Percentiles rank a stretch among this genome's conserved stretches.
Evolutionary conservation across 2,797 vertebrate species (phyloP).

Genomic region (Rhadinocentrus ornatus): DNA sequence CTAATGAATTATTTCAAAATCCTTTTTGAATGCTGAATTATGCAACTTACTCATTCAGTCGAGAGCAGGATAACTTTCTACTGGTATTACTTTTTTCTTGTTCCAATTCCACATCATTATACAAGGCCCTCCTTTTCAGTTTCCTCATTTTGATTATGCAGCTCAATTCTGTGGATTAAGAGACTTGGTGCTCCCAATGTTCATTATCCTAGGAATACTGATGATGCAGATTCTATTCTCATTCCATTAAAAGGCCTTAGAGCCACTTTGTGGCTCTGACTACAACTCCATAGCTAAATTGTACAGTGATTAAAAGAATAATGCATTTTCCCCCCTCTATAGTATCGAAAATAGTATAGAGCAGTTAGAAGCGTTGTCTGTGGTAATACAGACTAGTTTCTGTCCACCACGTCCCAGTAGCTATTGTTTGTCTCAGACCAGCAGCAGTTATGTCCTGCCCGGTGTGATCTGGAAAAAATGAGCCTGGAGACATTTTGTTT

Average conservation of each 20-base stretch:
- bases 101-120: neutral
- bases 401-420: too few species aligned
- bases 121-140: neutral
- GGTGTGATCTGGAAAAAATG: too few species aligned
- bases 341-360: too few species aligned
- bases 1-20: neutral
- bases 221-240: constrained; percentile 58
- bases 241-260: constrained; percentile 74
- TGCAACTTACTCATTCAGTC: neutral
- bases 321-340: too few species aligned
- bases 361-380: too few species aligned
- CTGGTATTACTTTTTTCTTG: neutral
- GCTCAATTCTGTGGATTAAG: constrained; percentile 51
- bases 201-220: constrained; percentile 50
- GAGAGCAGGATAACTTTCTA: neutral
- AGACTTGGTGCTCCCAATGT: constrained; percentile 8
- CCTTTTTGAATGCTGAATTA: neutral
- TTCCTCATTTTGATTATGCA: constrained; percentile 29
- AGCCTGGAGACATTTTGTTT: too few species aligned
- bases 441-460: too few species aligned
- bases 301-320: too few species aligned
- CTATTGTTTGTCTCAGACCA: too few species aligned
- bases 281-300: constrained; percentile 27
- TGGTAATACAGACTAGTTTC: too few species aligned
- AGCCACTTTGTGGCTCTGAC: constrained; percentile 39